Base-by-base conservation (phyloP, 2,797 vertebrate genomes). In the Pterois miles region DNA sequence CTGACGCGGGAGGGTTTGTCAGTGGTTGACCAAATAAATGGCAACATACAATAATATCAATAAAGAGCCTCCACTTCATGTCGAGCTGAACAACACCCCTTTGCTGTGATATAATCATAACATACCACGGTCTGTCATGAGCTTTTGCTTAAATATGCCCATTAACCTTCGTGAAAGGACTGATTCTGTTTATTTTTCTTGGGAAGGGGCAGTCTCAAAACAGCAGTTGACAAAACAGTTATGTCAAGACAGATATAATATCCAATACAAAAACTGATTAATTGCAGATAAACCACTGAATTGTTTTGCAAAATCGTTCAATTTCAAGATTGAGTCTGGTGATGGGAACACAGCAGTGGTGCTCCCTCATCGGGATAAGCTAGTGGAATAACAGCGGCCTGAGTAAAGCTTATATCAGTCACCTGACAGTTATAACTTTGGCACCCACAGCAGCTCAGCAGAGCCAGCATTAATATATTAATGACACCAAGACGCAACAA, bases 401-500 rank as follows among this genome's bases (percentile, higher is more conserved):
- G 46, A 72, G 53, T 46, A 38, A 38, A 56, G 50, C 65, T 81
- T 1, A 53, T 27, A 60, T 84, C 18, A 31, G 67, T 74, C 72
- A 70, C 20, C 76, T 74, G 76, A 72, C 79, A 38, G 65, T 66
- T 76, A 56, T 34, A 68, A 65, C 40, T 71, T 31, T 71, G 68
- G 68, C 75, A 0, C 38, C 31, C 25, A 9, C 27, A 22, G 48
- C 38, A 20, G 71, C 71, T 54, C 3, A 25, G 29, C 18, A 76
- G 62, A 77, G 76, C 71, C 65, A 71, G 74, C 59, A 76, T 78
- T 67, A 85, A 81, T 66, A 59, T 23, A 57, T 84, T 80, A 82
- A 78, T 80, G 77, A 74, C 77, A 76, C 34, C 0, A 38, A 85
- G 71, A 89, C 74, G 76, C 36, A 86, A 84, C 82, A 77, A 66